phyloP scores from a whole-genome alignment of 2,888 invertebrate genomes.

The Hirtodrosophila histrioides region DNA sequence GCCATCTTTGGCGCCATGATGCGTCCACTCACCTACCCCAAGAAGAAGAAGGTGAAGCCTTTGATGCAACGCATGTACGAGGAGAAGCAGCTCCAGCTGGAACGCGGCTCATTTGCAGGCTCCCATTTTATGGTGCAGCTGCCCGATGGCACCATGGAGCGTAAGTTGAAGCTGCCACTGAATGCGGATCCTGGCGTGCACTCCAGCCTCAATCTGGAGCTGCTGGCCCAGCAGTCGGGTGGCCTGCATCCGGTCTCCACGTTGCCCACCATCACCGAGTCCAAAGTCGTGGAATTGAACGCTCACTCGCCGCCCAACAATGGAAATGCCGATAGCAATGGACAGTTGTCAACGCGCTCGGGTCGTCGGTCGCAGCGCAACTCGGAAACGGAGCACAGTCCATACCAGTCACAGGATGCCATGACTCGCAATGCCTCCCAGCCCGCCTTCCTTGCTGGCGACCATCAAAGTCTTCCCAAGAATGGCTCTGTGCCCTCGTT shows the following conservation, averaged over 20 bases:
- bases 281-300: conserved; percentile 87
- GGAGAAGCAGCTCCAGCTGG: conserved; percentile 95
- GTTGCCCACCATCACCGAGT: conserved; percentile 95
- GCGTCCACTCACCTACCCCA: conserved; percentile 84
- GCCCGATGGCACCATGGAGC: conserved; percentile 96
- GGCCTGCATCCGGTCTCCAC: conserved; percentile 93
- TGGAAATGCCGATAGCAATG: conserved; percentile 74
- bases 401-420: conserved; percentile 83
- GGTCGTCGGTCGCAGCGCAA: conserved; percentile 79
- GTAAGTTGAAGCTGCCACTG: conserved; percentile 94
- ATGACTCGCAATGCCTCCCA: conserved; percentile 94
- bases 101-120: conserved; percentile 94
- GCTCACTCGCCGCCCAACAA: conserved; percentile 66
- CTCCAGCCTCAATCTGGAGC: conserved; percentile 94
- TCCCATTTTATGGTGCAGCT: conserved; percentile 94
- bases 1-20: conserved; percentile 90
- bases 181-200: conserved; percentile 97
- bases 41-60: conserved; percentile 87
- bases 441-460: conserved; percentile 89
- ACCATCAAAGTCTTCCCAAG: conserved; percentile 87
- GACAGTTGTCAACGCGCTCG: conserved; percentile 70
- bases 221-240: conserved; percentile 87
- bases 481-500: conserved; percentile 96
- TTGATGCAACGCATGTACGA: conserved; percentile 96
- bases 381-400: conserved; percentile 82